Conservation (phyloP, 2,888 invertebrate species). For the Philereme transversata region DNA sequence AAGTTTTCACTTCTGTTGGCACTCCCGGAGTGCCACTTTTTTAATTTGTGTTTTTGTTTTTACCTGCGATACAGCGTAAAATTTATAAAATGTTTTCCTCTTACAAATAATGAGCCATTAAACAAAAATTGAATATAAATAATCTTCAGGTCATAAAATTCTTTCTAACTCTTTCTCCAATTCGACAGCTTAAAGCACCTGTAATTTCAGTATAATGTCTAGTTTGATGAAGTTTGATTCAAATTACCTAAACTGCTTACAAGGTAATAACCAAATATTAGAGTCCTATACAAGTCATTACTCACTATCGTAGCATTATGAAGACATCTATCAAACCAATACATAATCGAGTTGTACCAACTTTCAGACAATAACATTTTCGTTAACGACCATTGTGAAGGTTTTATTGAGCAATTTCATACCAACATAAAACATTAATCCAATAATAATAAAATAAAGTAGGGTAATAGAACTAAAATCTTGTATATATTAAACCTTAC, state of each 20-base stretch:
- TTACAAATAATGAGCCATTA: neutral
- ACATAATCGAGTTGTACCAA: constrained; percentile 44
- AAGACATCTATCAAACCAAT: constrained; percentile 52
- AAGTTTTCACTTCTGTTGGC: too few species aligned
- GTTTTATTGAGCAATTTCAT: constrained; percentile 68
- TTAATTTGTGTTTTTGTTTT: too few species aligned
- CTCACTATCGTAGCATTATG: constrained; percentile 29
- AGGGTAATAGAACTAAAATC: constrained; percentile 23
- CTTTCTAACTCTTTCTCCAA: too few species aligned
- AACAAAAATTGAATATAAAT: too few species aligned
- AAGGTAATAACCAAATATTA: constrained; percentile 25
- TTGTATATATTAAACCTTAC: constrained; percentile 36
- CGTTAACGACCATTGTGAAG: constrained; percentile 56
- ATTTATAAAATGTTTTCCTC: too few species aligned
- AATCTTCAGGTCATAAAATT: too few species aligned
- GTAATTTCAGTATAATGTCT: too few species aligned
- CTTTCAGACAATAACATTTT: constrained; percentile 47
- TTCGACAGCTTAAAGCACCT: too few species aligned
- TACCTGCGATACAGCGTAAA: too few species aligned
- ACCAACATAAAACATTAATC: constrained; percentile 72
- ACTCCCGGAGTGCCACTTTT: too few species aligned
- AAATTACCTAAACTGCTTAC: constrained; percentile 16
- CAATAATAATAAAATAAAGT: constrained; percentile 53
- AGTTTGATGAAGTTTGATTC: constrained; percentile 3
- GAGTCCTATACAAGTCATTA: constrained; percentile 14